These are phyloP conservation scores for Lamprologus lemairii DNA, from an alignment of 2,113 vertebrate species.

Conservation along the genomic window DNA sequence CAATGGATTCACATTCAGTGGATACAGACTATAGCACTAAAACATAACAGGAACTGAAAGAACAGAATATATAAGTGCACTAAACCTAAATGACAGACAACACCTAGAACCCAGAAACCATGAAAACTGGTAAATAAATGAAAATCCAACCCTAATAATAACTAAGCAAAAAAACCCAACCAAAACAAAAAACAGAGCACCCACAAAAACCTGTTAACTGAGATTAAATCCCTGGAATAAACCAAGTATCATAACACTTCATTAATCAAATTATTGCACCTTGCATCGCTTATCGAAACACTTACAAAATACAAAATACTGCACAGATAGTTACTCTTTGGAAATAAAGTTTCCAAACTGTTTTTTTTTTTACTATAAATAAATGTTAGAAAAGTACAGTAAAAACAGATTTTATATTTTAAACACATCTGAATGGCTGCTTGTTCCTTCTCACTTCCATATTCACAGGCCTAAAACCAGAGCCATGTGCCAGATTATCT, in stretches of 20 bases:
- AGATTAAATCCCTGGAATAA: not conserved
- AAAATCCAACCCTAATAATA: not conserved
- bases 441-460: not conserved
- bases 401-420: not conserved
- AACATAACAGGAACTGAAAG: not conserved
- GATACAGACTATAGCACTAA: not conserved
- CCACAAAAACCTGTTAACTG: not conserved
- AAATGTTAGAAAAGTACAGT: not conserved
- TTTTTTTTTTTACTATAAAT: not conserved
- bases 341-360: not conserved
- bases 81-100: not conserved
- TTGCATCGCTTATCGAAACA: not conserved
- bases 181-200: not conserved
- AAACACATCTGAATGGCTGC: not conserved
- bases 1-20: not conserved
- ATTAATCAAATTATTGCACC: not conserved
- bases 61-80: not conserved
- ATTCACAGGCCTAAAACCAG: not conserved
- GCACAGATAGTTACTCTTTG: not conserved
- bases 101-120: not conserved
- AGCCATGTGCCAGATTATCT: conserved; percentile 26
- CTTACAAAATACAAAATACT: not conserved
- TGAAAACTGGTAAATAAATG: not conserved
- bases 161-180: accelerated
- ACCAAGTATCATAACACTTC: not conserved